phyloP scores from a whole-genome alignment of 2,113 vertebrate species.

The Mohoua ochrocephala region DNA sequence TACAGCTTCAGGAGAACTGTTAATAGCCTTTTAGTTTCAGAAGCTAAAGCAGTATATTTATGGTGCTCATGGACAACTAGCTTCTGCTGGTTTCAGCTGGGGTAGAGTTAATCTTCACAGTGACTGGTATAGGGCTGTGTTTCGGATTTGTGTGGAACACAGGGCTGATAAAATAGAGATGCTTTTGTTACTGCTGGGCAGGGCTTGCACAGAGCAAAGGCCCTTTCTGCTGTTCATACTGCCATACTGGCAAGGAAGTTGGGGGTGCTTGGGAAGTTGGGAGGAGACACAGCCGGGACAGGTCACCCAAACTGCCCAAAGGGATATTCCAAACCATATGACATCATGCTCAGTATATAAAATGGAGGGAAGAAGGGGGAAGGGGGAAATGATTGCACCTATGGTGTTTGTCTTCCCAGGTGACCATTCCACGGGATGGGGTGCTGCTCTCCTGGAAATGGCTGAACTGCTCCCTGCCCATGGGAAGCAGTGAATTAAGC shows the following conservation, averaged over 20 bases:
- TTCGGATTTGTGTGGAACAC: neutral
- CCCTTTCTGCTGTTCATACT: neutral
- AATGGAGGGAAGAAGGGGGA: neutral
- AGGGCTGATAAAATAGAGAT: neutral
- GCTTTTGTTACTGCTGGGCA: neutral
- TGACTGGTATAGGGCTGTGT: too few relatives aligned
- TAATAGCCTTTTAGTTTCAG: neutral
- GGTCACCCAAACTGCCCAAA: neutral
- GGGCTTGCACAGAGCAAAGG: neutral
- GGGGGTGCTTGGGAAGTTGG: fast-evolving
- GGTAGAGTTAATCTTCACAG: neutral
- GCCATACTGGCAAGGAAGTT: fast-evolving
- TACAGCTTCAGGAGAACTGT: neutral
- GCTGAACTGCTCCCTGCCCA: neutral
- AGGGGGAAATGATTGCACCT: fast-evolving
- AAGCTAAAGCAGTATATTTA: neutral
- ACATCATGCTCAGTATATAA: neutral
- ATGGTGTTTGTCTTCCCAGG: neutral
- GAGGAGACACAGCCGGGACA: neutral
- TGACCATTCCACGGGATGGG: neutral
- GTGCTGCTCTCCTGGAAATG: neutral
- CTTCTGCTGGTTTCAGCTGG: neutral
- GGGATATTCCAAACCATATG: neutral
- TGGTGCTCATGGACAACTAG: neutral
- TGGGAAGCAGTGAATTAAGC: neutral